A percentile compares a stretch with the other conserved stretches of the same genome.
phyloP scores from a whole-genome alignment of 2,797 vertebrate genomes.

The Emydoidea blandingii region DNA sequence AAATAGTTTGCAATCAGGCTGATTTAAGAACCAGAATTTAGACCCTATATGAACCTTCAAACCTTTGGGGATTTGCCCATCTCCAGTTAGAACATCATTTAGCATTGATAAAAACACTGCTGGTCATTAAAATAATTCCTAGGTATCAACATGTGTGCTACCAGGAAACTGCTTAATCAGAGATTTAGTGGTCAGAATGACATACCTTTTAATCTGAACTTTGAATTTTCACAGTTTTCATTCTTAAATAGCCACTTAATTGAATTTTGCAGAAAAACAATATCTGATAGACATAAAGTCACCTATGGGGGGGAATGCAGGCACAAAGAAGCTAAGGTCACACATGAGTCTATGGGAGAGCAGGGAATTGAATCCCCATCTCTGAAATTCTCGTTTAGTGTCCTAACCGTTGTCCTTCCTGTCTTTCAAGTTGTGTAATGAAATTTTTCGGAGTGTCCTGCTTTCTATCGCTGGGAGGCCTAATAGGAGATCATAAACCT shows the following conservation, averaged over 20 bases:
- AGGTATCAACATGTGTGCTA: accelerated
- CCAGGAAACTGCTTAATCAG: neutral
- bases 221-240: neutral
- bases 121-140: neutral
- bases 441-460: neutral
- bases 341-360: accelerated
- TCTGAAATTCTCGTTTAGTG: neutral
- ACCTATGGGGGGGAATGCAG: neutral
- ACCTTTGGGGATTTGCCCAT: neutral
- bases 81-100: neutral
- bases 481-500: neutral
- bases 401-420: neutral
- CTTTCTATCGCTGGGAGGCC: neutral
- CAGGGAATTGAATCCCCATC: neutral
- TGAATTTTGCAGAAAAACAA: neutral
- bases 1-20: neutral
- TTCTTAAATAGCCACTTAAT: neutral
- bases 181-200: conserved; percentile 9
- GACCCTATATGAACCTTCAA: neutral
- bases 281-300: neutral
- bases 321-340: neutral
- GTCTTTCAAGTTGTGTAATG: accelerated
- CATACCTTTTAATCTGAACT: conserved; percentile 20
- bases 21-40: neutral
- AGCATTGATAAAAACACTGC: neutral